phyloP scores from a whole-genome alignment of 2,888 invertebrate genomes.

The Acronicta leporina region DNA sequence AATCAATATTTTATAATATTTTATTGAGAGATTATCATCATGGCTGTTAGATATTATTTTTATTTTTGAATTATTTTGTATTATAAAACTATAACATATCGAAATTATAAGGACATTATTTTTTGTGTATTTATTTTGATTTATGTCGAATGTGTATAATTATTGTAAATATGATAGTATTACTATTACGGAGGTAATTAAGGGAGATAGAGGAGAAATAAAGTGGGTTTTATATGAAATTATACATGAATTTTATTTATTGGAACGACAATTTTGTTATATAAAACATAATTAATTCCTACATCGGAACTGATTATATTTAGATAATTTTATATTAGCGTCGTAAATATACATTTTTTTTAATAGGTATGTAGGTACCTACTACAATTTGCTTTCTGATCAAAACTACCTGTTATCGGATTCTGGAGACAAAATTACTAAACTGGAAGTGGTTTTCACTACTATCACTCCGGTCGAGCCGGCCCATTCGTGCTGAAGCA shows the following conservation, averaged over 20 bases:
- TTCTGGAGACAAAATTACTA: no score
- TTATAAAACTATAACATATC: constrained; percentile 48
- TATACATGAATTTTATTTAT: background rate
- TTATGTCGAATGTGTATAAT: constrained; percentile 58
- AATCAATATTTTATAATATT: constrained; percentile 27
- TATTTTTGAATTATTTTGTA: constrained; percentile 49
- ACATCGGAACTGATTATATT: no score
- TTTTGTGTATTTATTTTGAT: constrained; percentile 54
- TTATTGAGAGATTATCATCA: constrained; percentile 68
- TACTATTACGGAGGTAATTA: constrained; percentile 47
- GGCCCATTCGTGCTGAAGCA: no score
- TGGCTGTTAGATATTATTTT: constrained; percentile 64
- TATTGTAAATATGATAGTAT: constrained; percentile 64
- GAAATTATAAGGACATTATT: constrained; percentile 57
- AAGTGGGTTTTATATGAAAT: constrained; percentile 54
- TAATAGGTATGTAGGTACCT: no score
- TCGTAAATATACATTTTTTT: no score
- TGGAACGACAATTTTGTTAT: no score
- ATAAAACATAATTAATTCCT: no score
- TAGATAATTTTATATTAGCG: no score
- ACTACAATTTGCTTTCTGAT: no score
- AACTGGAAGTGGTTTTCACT: no score
- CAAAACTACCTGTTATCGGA: no score
- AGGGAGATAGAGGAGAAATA: constrained; percentile 54
- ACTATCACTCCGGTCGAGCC: no score